Conservation (phyloP, 2,888 invertebrate species). For the Melanotus villosus region DNA sequence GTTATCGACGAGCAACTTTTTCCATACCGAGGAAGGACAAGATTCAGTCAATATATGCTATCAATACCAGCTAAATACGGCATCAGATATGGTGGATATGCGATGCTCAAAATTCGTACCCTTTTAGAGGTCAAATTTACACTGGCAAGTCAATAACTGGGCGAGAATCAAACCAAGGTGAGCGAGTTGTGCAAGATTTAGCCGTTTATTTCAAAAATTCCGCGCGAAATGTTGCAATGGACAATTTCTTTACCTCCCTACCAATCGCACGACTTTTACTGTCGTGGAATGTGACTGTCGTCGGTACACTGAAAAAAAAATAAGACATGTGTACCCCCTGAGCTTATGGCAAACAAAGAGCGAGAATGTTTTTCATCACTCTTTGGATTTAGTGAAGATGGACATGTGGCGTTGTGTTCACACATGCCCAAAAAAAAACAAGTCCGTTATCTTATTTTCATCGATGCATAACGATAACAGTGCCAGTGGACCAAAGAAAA, state of each 20-base stretch:
- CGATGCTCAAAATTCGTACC: slow-evolving; percentile 55
- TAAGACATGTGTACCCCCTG: slow-evolving; percentile 48
- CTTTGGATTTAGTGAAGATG: slow-evolving; percentile 50
- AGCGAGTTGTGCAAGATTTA: slow-evolving; percentile 6
- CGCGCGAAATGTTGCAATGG: background rate
- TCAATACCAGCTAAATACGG: slow-evolving; percentile 56
- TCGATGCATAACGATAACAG: slow-evolving; percentile 49
- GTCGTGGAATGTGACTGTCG: slow-evolving; percentile 36
- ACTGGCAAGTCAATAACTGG: slow-evolving; percentile 47
- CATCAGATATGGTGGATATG: slow-evolving; percentile 57
- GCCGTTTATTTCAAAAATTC: background rate
- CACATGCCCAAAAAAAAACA: slow-evolving; percentile 53
- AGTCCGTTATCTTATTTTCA: slow-evolving; percentile 52
- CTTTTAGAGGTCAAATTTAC: slow-evolving; percentile 51
- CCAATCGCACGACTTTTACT: background rate
- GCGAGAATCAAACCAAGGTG: slow-evolving; percentile 11
- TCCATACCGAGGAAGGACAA: slow-evolving; percentile 55
- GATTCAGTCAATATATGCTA: slow-evolving; percentile 56
- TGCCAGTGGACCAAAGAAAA: slow-evolving; percentile 42
- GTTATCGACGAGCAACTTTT: slow-evolving; percentile 58
- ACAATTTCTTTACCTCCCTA: slow-evolving; percentile 6
- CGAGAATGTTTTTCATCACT: slow-evolving; percentile 25
- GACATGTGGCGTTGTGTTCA: slow-evolving; percentile 50
- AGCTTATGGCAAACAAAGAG: slow-evolving; percentile 36
- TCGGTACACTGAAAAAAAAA: slow-evolving; percentile 50